Evolutionary conservation across 2,113 vertebrate species (phyloP).

Genomic region (Pterophyllum scalare): DNA sequence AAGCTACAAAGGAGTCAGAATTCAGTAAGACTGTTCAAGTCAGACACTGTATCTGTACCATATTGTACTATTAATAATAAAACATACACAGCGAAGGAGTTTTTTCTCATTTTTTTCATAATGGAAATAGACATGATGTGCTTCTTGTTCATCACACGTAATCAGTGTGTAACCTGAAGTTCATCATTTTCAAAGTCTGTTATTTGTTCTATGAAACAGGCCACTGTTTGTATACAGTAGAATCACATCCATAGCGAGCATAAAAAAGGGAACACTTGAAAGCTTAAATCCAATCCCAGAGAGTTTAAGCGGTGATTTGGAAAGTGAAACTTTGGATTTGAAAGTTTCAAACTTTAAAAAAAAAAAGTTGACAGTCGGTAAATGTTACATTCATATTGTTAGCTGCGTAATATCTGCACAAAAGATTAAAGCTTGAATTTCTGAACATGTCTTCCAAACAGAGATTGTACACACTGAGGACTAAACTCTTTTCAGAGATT

Average conservation of each 20-base stretch:
- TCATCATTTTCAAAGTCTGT: too few relatives aligned
- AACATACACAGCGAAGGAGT: slow-evolving; percentile 8
- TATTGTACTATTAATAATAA: slow-evolving; percentile 18
- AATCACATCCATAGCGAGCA: neutral
- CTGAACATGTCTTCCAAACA: slow-evolving; percentile 16
- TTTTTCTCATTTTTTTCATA: slow-evolving; percentile 40
- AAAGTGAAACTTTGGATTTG: neutral
- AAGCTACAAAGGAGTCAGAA: neutral
- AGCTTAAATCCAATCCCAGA: neutral
- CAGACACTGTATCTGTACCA: slow-evolving; percentile 35
- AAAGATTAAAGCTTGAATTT: neutral
- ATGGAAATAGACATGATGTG: slow-evolving; percentile 14
- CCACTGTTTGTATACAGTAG: neutral
- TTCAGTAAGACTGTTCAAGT: slow-evolving; percentile 3
- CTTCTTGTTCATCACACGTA: too few relatives aligned
- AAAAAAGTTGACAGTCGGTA: neutral
- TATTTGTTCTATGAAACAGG: neutral
- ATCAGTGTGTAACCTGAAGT: too few relatives aligned
- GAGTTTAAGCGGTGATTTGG: neutral
- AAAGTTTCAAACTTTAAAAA: neutral
- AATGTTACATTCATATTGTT: neutral
- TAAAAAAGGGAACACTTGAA: neutral
- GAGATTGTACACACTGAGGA: neutral
- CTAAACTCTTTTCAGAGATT: slow-evolving; percentile 18
- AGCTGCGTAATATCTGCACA: neutral